Evolutionary conservation across 2,888 invertebrate species (phyloP).

Genomic region (Lampropteryx suffumata): DNA sequence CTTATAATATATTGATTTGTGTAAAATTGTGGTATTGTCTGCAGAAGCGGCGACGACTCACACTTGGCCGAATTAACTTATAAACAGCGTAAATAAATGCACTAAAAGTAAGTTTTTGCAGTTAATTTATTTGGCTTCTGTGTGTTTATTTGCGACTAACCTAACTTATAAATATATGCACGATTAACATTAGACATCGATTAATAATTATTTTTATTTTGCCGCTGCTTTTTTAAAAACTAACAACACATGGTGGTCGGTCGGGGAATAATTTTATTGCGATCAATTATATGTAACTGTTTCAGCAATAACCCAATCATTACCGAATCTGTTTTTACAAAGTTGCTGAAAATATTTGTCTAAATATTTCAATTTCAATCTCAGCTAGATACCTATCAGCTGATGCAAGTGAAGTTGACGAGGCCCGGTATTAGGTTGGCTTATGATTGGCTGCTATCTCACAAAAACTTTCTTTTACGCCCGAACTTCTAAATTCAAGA

Average conservation of each 20-base stretch:
- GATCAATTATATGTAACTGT: too few relatives aligned
- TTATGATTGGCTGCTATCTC: too few relatives aligned
- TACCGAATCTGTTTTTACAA: too few relatives aligned
- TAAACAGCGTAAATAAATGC: slow-evolving; percentile 52
- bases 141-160: slow-evolving; percentile 31
- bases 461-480: too few relatives aligned
- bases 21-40: slow-evolving; percentile 58
- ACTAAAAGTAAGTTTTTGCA: slow-evolving; percentile 57
- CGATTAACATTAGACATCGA: slow-evolving; percentile 1
- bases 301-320: too few relatives aligned
- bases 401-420: too few relatives aligned
- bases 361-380: too few relatives aligned
- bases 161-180: background rate
- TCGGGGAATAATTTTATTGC: too few relatives aligned
- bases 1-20: slow-evolving; percentile 29
- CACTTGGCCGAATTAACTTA: slow-evolving; percentile 53
- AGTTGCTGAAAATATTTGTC: too few relatives aligned
- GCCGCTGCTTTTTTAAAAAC: background rate
- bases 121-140: slow-evolving; percentile 17
- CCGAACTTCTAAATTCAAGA: background rate
- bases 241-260: background rate
- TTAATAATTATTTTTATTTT: background rate
- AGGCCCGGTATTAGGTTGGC: too few relatives aligned
- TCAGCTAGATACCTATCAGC: too few relatives aligned
- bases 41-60: slow-evolving; percentile 56